A percentile compares a stretch with the other conserved stretches of the same genome.
phyloP scores from a whole-genome alignment of 2,888 invertebrate genomes.

The Drosophila lacicola region DNA sequence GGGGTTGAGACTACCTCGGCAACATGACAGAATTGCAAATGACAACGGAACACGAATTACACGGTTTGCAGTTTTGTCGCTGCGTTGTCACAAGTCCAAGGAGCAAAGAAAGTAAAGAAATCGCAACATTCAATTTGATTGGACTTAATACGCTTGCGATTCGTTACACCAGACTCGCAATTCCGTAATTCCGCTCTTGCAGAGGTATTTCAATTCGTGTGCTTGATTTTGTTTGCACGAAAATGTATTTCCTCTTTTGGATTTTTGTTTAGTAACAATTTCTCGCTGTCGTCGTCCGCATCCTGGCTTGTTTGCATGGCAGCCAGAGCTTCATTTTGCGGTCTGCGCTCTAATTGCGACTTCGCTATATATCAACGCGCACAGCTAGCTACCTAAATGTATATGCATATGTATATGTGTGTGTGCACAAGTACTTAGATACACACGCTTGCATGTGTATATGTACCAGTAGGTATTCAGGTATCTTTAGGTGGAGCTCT shows the following conservation, averaged over 20 bases:
- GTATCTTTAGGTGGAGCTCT: conserved; percentile 30
- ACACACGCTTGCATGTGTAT: neutral
- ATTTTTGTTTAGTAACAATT: conserved; percentile 19
- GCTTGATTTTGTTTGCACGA: conserved; percentile 70
- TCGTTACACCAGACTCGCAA: conserved; percentile 17
- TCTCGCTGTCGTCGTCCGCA: conserved; percentile 16
- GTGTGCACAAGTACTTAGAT: conserved; percentile 15
- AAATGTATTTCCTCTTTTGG: conserved; percentile 55
- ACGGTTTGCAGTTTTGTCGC: conserved; percentile 17
- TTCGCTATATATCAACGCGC: conserved; percentile 67
- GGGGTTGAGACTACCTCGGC: neutral
- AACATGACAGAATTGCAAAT: conserved; percentile 23
- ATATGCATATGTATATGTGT: neutral
- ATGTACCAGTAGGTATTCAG: conserved; percentile 14
- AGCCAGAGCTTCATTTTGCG: conserved; percentile 58
- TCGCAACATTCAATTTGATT: conserved; percentile 48
- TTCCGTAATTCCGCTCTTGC: conserved; percentile 21
- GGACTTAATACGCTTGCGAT: conserved; percentile 56
- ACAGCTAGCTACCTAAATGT: conserved; percentile 11
- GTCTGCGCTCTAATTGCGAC: conserved; percentile 74
- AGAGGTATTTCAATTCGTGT: conserved; percentile 7
- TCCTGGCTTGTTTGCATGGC: conserved; percentile 56
- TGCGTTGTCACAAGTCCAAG: neutral
- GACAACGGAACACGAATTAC: conserved; percentile 17
- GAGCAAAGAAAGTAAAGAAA: conserved; percentile 17